Base-by-base conservation (phyloP, 1,140 invertebrate species). In the Limonius californicus region DNA sequence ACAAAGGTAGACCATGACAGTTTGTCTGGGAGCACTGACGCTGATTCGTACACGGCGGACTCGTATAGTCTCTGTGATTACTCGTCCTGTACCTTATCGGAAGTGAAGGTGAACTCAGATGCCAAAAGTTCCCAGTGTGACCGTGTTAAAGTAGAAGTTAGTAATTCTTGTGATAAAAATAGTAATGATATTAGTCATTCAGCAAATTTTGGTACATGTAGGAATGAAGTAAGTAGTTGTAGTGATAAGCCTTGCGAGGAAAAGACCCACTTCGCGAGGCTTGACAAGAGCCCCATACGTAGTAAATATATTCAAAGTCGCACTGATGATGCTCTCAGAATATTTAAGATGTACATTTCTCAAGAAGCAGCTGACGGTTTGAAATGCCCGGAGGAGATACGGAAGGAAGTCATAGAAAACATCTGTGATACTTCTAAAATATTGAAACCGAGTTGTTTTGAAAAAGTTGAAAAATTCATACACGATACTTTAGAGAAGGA, bases 381-480 rank as follows among this genome's bases (percentile, higher is more conserved):
- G 45, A 74, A 74, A 53, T 74, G 82, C 45, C 65, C 73, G 19
- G 79, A 83, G 61, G 72, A 76, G 43, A 62, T 82, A 12, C 74
- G 77, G 70, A 80, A 74, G 27, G 66, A 75, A 56, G 65, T 78
- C 7, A 63, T 75, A 72, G 80, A 76, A 68, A 77, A 75, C 62
- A 79, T 84, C 47, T 83, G 82, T 65, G 68, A 68, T 59, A 61
- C 57, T 4, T 61, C 67, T 69, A 65, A 78, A 78, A 54, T 73
- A 7, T 30, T 67, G 19, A 76, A 78, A 53, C 72, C 79, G 9
- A 72, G 77, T 27, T 84, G 83, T 70, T 87, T 86, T 69, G 79
- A 80, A 23, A 74, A 83, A 68, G 82, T 88, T 70, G 83, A 89
- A 79, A 76, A 85, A 71, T 78, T 83, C 79, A 78, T 93, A 70